Base-by-base conservation (phyloP, 1,140 invertebrate species). In the Meloidogyne exigua region DNA sequence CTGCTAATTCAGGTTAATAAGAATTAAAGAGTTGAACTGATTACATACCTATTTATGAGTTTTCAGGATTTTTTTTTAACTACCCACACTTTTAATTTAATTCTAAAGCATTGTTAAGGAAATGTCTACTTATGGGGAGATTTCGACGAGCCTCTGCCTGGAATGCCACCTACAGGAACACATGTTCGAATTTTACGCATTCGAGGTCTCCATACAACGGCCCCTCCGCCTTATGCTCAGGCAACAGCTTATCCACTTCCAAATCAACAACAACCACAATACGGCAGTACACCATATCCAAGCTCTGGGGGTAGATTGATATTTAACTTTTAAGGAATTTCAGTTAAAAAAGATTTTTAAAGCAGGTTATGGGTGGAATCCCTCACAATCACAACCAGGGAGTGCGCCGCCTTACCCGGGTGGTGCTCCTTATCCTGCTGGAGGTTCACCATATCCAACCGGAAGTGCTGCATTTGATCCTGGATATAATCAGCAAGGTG, bases 101-200 rank as follows among this genome's bases (percentile, higher is more conserved):
- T 66, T 9, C 26, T 11, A 39, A 71, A 21, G 42, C 36, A 28
- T 39, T 39, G 15, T 83, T 63, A 32, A 84, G 83, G 84, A 21
- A 85, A 85, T 80, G 82, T 87, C 39, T 87, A 84, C 57, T 72
- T 87, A 12, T 87, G 85, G 86, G 86, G 86, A 49, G 86, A 86
- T 71, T 86, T 86, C 66, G 85, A 86, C 32, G 76, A 86, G 70
- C 85, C 85, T 49, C 71, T 86, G 49, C 85, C 85, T 63, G 86
- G 85, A n/a, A 87, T 86, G 85, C 86, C 86, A n/a, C 49, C 76
- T 25, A 42, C 71, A 12, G 80, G 82, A 23, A 87, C 85, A 15
- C 85, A 87, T 81, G 77, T 87, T 7, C 81, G 85, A 13, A 87
- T 87, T 75, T 78, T 87, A 28, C 79, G 78, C 36, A 80, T 85